A percentile compares a stretch with the other conserved stretches of the same genome.
Evolutionary conservation across 35 echinoderm and acorn worm species (phyloP).

Genomic region (Ptychodera flava): DNA sequence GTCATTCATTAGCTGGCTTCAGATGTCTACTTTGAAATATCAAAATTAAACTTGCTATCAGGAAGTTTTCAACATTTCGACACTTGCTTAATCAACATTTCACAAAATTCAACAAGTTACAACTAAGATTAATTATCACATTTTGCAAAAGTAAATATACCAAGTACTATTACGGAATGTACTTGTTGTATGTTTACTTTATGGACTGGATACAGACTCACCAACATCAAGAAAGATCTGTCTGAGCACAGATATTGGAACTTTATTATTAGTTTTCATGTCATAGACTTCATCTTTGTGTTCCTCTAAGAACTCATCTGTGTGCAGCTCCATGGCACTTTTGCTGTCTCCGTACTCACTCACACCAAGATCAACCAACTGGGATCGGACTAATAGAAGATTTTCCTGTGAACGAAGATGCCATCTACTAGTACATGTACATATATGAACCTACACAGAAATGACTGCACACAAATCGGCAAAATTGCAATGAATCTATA

Average conservation of each 20-base stretch:
- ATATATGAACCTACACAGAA: background rate
- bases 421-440: no score
- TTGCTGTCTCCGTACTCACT: conserved; percentile 14
- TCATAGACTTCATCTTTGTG: background rate
- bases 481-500: background rate
- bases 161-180: no score
- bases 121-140: no score
- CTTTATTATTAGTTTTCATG: background rate
- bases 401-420: background rate
- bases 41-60: no score
- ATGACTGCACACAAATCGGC: background rate
- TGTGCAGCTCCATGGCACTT: background rate
- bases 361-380: conserved; percentile 4
- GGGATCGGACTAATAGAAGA: background rate
- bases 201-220: no score
- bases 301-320: background rate
- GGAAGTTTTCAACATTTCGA: no score
- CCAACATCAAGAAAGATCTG: conserved; percentile 15
- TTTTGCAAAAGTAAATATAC: no score
- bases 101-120: no score
- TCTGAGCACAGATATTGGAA: conserved; percentile 4
- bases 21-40: no score
- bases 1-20: no score
- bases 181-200: no score
- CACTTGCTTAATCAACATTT: no score